Percentiles rank a stretch among this genome's conserved stretches.
Conservation (phyloP, 2,888 invertebrate genomes). For the Stegophylla sp. region DNA sequence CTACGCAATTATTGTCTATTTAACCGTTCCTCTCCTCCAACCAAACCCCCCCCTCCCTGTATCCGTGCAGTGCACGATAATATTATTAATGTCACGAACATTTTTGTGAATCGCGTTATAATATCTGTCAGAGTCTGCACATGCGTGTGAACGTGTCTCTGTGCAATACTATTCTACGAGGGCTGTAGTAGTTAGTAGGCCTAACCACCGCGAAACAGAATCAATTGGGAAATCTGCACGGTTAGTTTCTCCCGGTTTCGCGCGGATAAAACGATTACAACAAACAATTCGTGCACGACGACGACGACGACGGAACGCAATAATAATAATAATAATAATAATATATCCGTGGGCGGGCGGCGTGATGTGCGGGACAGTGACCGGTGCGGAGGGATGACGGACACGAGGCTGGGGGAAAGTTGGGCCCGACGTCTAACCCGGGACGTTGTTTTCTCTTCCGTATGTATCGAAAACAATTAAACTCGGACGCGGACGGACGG, state of each 20-base stretch:
- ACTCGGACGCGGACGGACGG: conserved; percentile 37
- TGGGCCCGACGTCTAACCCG: not conserved
- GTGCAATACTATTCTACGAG: no score
- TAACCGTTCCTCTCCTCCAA: no score
- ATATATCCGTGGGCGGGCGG: not conserved
- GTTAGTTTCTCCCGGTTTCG: conserved; percentile 23
- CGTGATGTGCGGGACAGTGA: no score
- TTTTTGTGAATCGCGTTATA: not conserved
- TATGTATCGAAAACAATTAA: conserved; percentile 53
- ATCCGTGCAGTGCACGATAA: no score
- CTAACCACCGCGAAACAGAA: not conserved
- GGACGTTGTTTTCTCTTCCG: not conserved
- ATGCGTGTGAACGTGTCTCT: not conserved
- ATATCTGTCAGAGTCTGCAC: not conserved
- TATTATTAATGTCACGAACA: no score
- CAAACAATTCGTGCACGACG: not conserved
- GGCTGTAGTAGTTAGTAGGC: no score
- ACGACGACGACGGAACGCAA: not conserved
- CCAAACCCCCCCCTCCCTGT: no score
- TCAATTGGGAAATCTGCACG: conserved; percentile 31
- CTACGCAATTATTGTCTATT: no score
- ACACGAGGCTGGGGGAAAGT: not conserved
- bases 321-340: no score
- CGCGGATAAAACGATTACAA: conserved; percentile 31
- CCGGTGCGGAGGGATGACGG: not conserved